Base-by-base conservation (phyloP, 2,888 invertebrate species). In the Leistus spinibarbis region DNA sequence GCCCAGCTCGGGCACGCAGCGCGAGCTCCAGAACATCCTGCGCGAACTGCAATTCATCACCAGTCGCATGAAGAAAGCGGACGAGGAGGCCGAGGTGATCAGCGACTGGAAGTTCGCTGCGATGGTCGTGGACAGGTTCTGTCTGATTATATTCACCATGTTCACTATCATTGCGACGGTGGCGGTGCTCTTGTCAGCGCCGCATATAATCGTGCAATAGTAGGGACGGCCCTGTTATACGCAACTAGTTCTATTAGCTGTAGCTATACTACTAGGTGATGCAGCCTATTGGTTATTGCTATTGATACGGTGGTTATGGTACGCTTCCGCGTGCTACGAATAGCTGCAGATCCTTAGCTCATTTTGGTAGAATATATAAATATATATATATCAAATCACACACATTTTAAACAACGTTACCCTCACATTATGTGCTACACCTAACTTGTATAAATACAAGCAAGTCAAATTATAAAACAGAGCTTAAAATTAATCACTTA, bases 41-140 rank as follows among this genome's bases (percentile, higher is more conserved):
- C 91, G 94, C 81, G 98, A 98, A 88, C 89, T 98, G 80, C 95
- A 95, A 87, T 97, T 96, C 88, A 97, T 98, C 84, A 98, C 98
- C 56, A 91, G 92, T 81, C 92, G 96, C 82, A 95, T 98, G 94
- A 93, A 94, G 86, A 95, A 96, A 86, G 94, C 96, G 73, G 98
- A 98, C 84, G 95, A 96, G 82, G 96, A 96, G 84, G 93, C 94
- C 76, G 97, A 97, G 85, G 90, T 95, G 80, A 96, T 96, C 82
- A 96, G 94, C 87, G 98, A 98, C 86, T 98, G 98, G 98, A 97
- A 97, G 86, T 98, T 98, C 86, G 98, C 98, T 76, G 98, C 97
- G 79, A 97, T 98, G 96, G 98, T 98, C 85, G 96, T 98, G 85
- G 98, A 98, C 88, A 93, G 94, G 88, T 93, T 97, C 88, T 98